phyloP scores from a whole-genome alignment of 2,113 vertebrate species.

The Otolemur garnettii region DNA sequence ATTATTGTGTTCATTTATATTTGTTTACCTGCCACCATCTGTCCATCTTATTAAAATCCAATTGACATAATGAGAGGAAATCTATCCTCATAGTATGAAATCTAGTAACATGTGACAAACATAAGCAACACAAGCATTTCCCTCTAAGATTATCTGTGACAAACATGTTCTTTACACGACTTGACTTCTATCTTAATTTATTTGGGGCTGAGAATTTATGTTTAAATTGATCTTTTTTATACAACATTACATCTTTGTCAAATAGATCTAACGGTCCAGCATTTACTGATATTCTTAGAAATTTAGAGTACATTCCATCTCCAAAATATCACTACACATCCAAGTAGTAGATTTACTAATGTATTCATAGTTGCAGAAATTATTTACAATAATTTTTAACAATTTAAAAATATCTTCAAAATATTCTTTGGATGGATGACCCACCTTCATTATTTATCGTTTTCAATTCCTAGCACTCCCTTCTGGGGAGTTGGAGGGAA shows the following conservation, averaged over 20 bases:
- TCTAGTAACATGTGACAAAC: background rate
- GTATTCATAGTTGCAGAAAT: background rate
- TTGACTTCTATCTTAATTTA: background rate
- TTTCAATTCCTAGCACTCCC: background rate
- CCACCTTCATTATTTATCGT: background rate
- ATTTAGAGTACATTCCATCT: background rate
- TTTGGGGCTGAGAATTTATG: background rate
- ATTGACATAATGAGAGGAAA: background rate
- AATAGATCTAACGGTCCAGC: background rate
- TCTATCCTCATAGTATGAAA: background rate
- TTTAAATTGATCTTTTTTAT: background rate
- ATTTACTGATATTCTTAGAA: background rate
- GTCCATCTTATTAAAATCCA: background rate
- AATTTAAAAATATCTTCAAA: background rate
- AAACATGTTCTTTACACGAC: background rate
- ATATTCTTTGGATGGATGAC: accelerated
- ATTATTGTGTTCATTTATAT: background rate
- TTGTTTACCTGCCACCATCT: background rate
- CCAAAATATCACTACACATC: background rate
- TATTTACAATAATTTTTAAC: background rate
- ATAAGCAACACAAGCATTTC: background rate
- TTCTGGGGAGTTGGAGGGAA: background rate
- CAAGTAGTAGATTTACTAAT: background rate
- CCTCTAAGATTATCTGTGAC: background rate
- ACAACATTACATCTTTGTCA: background rate